Base-by-base conservation (phyloP, 2,888 invertebrate species). In the Nomada ferruginata region DNA sequence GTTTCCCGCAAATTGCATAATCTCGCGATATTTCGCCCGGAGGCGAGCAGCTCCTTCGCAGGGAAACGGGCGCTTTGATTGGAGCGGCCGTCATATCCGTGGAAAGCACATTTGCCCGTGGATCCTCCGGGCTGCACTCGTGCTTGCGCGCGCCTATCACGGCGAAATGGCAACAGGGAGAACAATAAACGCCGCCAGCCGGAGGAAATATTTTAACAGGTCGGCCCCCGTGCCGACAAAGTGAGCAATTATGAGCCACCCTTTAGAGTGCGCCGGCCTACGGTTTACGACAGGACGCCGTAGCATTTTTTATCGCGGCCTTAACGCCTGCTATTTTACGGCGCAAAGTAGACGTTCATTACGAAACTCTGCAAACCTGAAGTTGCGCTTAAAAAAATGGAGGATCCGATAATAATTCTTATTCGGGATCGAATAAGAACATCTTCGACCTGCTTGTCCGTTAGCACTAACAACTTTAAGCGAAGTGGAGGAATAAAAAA, bases 131-230 rank as follows among this genome's bases (percentile, higher is more conserved):
- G 60, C 61, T 15, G 66, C 59, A 5, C n/a, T 23, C 13, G 50
- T 20, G 18, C 47, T 47, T 15, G 26, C 29, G 29, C 15, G 20
- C 53, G 47, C 83, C 83, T 83, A 71, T 86, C 86, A 78, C 60
- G 71, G 64, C 7, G 74, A 76, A 86, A 87, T 79, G 74, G 87
- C 78, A 84, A 84, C 79, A 82, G 65, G 73, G 85, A 82, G 87
- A 77, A 79, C 85, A 86, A 85, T 86, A 85, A 86, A 85, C 87
- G 81, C 68, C 72, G 59, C 53, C 82, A 76, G 69, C 65, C 78
- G 76, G 74, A 71, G 82, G 76, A 85, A 85, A 85, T 85, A 87
- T 85, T 85, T 86, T 86, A 85, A 82, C 87, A 74, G 72, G 69
- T 68, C 57, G 57, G 63, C 57, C 57, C 66, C 60, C 75, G 47